A percentile compares a stretch with the other conserved stretches of the same genome.
phyloP scores from a whole-genome alignment of 2,888 invertebrate species.

The Eupithecia inturbata region DNA sequence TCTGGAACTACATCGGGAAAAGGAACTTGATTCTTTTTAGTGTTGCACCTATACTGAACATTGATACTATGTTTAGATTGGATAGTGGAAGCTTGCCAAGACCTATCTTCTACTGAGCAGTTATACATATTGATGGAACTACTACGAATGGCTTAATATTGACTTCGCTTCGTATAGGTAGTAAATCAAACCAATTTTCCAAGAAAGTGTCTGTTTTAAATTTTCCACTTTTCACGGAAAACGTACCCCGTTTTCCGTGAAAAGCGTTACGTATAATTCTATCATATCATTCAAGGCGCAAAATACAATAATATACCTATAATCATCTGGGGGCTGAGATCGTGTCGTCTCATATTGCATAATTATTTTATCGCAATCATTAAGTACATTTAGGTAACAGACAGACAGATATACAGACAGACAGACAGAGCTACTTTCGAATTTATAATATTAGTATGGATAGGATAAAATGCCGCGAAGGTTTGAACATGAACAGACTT shows the following conservation, averaged over 20 bases:
- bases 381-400: no score
- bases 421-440: no score
- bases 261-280: background rate
- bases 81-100: slow-evolving; percentile 35
- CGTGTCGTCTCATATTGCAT: no score
- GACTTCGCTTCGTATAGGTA: background rate
- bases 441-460: no score
- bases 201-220: background rate
- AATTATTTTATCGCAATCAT: no score
- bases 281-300: no score
- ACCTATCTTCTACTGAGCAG: slow-evolving; percentile 23
- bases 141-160: background rate
- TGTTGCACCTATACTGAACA: slow-evolving; percentile 6
- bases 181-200: background rate
- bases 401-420: no score
- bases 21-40: slow-evolving; percentile 6
- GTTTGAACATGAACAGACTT: no score
- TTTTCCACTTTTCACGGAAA: background rate
- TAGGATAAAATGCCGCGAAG: no score
- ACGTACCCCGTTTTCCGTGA: no score
- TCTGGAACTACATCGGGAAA: slow-evolving; percentile 13
- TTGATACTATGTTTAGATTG: slow-evolving; percentile 8
- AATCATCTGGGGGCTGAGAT: no score
- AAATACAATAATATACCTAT: no score
- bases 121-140: slow-evolving; percentile 3